These are phyloP conservation scores for Coleophora flavipennella DNA, from an alignment of 2,888 invertebrate genomes.

Conservation along the genomic window DNA sequence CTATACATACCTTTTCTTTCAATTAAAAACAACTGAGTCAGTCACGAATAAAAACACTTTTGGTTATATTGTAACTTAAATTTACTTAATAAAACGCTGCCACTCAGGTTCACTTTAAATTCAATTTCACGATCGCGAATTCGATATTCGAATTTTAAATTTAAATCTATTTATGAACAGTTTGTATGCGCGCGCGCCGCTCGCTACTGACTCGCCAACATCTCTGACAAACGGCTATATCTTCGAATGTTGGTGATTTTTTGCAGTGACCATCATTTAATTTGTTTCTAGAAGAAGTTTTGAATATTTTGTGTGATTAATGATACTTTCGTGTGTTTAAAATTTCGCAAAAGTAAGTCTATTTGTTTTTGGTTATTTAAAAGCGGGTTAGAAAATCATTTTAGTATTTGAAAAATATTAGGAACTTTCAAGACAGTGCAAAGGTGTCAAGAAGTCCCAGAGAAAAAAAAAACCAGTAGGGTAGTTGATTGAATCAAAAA, in stretches of 20 bases:
- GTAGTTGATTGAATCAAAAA: no score
- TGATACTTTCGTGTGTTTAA: no score
- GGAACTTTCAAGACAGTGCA: no score
- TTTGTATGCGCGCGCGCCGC: constrained; percentile 23
- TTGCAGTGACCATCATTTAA: constrained; percentile 20
- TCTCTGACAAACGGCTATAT: constrained; percentile 24
- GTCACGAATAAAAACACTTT: not conserved
- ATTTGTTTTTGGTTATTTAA: no score
- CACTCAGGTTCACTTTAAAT: constrained; percentile 3
- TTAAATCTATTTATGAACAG: constrained; percentile 13
- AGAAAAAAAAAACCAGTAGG: no score
- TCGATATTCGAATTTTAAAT: constrained; percentile 7
- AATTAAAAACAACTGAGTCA: not conserved
- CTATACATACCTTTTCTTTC: no score
- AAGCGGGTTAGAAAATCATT: no score
- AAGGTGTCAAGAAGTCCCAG: no score
- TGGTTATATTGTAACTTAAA: not conserved
- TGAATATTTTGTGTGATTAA: no score
- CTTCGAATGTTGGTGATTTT: constrained; percentile 18
- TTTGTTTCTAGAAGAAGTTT: not conserved
- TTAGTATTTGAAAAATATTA: no score
- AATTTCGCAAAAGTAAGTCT: no score
- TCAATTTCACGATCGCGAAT: not conserved
- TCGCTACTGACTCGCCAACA: constrained; percentile 25
- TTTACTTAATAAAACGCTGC: constrained; percentile 1